Base-by-base conservation (phyloP, 23 tunicate genomes). In the Trididemnum miniatum region DNA sequence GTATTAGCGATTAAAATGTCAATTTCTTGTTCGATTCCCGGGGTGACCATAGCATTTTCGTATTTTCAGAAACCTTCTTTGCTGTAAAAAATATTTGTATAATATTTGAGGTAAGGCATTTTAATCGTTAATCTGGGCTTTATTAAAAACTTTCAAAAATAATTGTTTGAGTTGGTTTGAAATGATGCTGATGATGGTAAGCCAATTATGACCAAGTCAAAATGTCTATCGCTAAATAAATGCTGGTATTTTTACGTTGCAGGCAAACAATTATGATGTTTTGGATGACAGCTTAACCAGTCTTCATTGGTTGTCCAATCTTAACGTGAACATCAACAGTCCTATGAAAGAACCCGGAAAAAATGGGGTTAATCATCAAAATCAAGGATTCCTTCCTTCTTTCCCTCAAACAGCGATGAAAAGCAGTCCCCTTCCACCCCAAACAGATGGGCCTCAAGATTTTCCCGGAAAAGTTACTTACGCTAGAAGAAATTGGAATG, bases 281-380 rank as follows among this genome's bases (percentile, higher is more conserved):
- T 69, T 93, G 65, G 98, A 93, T 51, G 98, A 93, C 84, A 93
- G 98, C 36, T 76, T 93, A 84, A 93, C 98, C 0, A 93, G 79
- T 37, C 37, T 93, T 38, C 98, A 93, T 40, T 93, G 98, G 98
- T 71, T 93, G 15, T 91, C 88, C 79, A 93, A 93, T 51, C 77
- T 93, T 1, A 93, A 93, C 62, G 98, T 93, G 0, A 93, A 88
- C 84, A 88, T 93, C 44, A 72, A 49, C 20, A 77, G 66, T 57
- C 89, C 89, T 0, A 34, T 39, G 22, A 71, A 85, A 35, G 49
- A 40, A 35, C 32, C 20, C 20, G 78, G 54, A 44, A 71, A 82
- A 49, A 24, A 69, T 36, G 65, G 38, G 2, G 20, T 3, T 24
- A 24, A 1, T 5, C 66, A 51, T 4, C 79, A 15, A 9, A 69